A percentile compares a stretch with the other conserved stretches of the same genome.
Evolutionary conservation across 2,113 vertebrate species (phyloP).

Genomic region (Delphinapterus leucas): DNA sequence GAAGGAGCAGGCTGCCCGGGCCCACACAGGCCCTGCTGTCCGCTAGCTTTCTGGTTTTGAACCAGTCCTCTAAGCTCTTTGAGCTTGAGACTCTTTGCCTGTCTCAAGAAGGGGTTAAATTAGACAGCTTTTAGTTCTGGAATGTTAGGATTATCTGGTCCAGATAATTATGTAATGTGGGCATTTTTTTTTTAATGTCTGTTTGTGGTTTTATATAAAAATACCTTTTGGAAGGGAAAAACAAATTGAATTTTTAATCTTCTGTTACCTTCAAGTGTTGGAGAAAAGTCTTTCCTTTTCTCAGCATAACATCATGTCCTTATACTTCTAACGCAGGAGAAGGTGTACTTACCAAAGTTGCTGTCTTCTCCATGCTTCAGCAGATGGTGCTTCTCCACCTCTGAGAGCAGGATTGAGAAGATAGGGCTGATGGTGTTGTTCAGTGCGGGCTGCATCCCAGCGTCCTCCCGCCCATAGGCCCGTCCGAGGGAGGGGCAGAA

Average conservation of each 20-base stretch:
- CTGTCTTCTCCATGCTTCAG: not conserved
- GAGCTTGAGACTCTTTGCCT: not conserved
- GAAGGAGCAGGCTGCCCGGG: not conserved
- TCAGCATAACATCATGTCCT: not conserved
- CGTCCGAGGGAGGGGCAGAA: not conserved
- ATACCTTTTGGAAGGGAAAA: not conserved
- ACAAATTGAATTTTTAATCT: not conserved
- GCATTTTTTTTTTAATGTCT: not conserved
- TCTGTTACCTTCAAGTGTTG: not conserved
- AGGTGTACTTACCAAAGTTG: not conserved
- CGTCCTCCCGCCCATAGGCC: not conserved
- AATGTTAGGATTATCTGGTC: not conserved
- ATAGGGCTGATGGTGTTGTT: not conserved
- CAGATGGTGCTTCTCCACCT: not conserved
- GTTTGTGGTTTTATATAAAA: conserved; percentile 3
- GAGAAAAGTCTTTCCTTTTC: not conserved
- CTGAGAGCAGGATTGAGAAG: not conserved
- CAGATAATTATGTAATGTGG: not conserved
- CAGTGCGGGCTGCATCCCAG: not conserved
- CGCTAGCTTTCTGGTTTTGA: not conserved
- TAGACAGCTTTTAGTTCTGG: not conserved
- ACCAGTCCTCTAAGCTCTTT: not conserved
- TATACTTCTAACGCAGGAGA: not conserved
- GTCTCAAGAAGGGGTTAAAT: not conserved
- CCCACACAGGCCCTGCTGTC: not conserved